phyloP scores from a whole-genome alignment of 2,888 invertebrate genomes.

The Minunthozetes semirufus region DNA sequence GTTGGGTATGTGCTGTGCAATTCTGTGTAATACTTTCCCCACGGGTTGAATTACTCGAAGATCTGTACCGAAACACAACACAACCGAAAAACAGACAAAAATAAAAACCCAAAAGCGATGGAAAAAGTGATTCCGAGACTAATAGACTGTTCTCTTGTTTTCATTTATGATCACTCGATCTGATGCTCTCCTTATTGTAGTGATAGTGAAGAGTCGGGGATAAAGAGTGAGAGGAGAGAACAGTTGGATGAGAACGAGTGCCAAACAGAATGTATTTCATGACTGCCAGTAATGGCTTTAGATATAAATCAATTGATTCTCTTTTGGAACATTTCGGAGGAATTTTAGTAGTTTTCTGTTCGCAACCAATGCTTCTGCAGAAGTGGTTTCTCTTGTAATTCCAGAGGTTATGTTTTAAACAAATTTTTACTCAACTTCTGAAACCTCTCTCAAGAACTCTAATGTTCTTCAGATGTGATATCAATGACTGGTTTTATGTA shows the following conservation, averaged over 20 bases:
- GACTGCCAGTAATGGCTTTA: constrained; percentile 11
- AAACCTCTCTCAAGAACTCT: neutral
- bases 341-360: neutral
- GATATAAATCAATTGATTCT: constrained; percentile 24
- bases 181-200: constrained; percentile 7
- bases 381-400: constrained; percentile 23
- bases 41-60: constrained; percentile 15
- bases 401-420: neutral
- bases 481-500: neutral
- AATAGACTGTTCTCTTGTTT: constrained; percentile 15
- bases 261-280: constrained; percentile 4
- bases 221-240: neutral
- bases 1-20: neutral
- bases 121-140: constrained; percentile 2
- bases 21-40: neutral
- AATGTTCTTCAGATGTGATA: neutral
- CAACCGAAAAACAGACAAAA: neutral
- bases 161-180: constrained; percentile 14
- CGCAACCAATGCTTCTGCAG: neutral
- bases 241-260: neutral
- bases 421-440: neutral
- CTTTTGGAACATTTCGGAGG: neutral
- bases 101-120: constrained; percentile 19
- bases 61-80: neutral
- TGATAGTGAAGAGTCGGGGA: neutral